Evolutionary conservation across 2,888 invertebrate genomes (phyloP).

Genomic region (Nematopogon swammerdamellus): DNA sequence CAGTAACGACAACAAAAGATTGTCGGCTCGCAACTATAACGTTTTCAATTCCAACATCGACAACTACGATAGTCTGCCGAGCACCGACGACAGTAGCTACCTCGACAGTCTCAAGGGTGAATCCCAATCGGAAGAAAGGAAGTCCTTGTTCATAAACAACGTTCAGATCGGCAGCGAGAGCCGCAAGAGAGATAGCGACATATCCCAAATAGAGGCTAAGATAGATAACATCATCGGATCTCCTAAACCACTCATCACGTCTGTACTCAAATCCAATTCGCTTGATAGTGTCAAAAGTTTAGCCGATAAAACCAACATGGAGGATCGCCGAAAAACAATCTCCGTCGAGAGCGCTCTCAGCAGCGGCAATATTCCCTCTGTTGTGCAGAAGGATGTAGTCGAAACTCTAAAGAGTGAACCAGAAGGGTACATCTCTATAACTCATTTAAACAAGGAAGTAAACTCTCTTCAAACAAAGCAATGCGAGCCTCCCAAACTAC

Average conservation of each 20-base stretch:
- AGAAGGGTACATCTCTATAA: conserved; percentile 54
- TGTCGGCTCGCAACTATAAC: conserved; percentile 41
- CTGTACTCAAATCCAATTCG: conserved; percentile 52
- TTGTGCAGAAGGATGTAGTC: conserved; percentile 19
- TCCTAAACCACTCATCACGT: conserved; percentile 46
- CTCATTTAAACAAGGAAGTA: conserved; percentile 53
- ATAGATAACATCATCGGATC: conserved; percentile 54
- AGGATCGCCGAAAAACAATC: conserved; percentile 46
- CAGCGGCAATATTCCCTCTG: conserved; percentile 16
- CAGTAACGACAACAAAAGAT: conserved; percentile 35
- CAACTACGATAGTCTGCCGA: conserved; percentile 43
- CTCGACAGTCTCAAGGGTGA: conserved; percentile 46
- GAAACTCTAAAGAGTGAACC: conserved; percentile 22
- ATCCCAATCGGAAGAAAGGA: conserved; percentile 24
- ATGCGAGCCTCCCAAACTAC: conserved; percentile 23
- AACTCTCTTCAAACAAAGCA: conserved; percentile 19
- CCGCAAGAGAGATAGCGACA: conserved; percentile 45
- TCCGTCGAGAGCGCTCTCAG: conserved; percentile 48
- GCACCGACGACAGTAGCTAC: conserved; percentile 42
- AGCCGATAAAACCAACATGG: conserved; percentile 37
- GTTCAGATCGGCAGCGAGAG: conserved; percentile 37
- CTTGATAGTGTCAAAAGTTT: conserved; percentile 59
- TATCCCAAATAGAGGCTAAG: conserved; percentile 53
- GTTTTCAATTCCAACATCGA: conserved; percentile 33
- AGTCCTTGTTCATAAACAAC: conserved; percentile 39